Evolutionary conservation across 2,797 vertebrate species (phyloP), one percentile per base, ranked within the genome.

Genomic region (Poeciliopsis presidionis): DNA sequence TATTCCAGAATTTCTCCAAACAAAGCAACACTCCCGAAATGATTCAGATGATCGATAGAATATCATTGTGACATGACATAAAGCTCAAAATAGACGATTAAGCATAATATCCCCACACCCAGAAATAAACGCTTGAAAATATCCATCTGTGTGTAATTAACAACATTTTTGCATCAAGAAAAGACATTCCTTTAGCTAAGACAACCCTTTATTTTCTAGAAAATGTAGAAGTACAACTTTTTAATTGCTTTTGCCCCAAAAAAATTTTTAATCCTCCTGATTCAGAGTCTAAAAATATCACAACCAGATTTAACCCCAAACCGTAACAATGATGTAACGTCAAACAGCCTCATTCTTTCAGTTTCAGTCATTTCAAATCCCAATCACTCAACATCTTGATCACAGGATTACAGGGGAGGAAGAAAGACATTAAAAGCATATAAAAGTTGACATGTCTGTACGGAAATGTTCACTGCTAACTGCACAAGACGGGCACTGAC

Each of bases 401-500:
- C 76, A 47, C 30, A 39, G 67, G 82, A 78, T 71, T 71, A 71
- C 45, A 11, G 51, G 22, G 22, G 51, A 25, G 72, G 81, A 8
- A 73, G 25, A 72, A 78, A 81, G 55, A 84, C 70, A 81, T 69
- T 65, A 81, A 77, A 53, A 74, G 74, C 74, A 92, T 88, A 87
- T 90, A 87, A 87, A 20, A 67, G 69, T 70, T 85, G 75, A 90
- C 82, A 79, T 74, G 79, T 87, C 72, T 79, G 5, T 70, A 86
- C 79, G 72, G 79, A 77, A 79, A 74, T 87, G 82, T 83, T 77
- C 84, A 72, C 88, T 79, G 46, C 59, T 84, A 82, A 88, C 84
- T 88, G 69, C 82, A 71, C 9, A 7, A 78, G 86, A 85, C 77
- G 81, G 13, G 7, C 86, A 90, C 81, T 80, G 83, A 89, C 80